These are phyloP conservation scores for Cotesia vestalis DNA, from an alignment of 1,140 invertebrate genomes.

Conservation along the genomic window DNA sequence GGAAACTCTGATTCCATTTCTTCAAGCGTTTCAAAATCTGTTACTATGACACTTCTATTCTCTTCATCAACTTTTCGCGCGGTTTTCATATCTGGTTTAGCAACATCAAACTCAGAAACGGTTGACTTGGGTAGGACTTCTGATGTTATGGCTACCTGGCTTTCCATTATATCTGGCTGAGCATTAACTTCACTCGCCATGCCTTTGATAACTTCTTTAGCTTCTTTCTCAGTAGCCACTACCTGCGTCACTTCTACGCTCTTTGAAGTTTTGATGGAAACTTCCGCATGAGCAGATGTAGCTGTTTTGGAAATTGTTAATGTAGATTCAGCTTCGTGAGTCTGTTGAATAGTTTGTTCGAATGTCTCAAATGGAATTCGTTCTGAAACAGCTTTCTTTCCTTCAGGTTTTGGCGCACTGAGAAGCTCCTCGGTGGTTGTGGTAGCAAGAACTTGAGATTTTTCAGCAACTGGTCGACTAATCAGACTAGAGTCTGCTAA, in stretches of 20 bases:
- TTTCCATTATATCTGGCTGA: constrained; percentile 55
- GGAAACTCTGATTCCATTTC: constrained; percentile 64
- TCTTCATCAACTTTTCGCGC: constrained; percentile 58
- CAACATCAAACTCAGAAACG: constrained; percentile 53
- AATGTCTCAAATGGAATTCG: constrained; percentile 57
- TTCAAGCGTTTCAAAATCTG: constrained; percentile 62
- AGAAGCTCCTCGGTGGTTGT: constrained; percentile 45
- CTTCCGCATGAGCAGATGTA: constrained; percentile 45
- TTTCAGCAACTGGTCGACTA: constrained; percentile 49
- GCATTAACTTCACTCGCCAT: constrained; percentile 59
- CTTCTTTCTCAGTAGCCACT: constrained; percentile 55
- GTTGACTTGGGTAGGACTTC: constrained; percentile 57
- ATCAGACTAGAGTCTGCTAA: constrained; percentile 48
- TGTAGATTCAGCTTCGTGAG: constrained; percentile 54
- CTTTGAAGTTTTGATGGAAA: constrained; percentile 50
- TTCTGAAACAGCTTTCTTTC: constrained; percentile 43
- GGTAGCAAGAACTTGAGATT: constrained; percentile 51
- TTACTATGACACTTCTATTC: constrained; percentile 66
- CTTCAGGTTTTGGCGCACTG: constrained; percentile 39
- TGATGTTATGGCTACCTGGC: constrained; percentile 56
- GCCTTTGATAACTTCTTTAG: constrained; percentile 57
- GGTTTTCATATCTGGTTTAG: constrained; percentile 49
- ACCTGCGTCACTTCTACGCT: constrained; percentile 56
- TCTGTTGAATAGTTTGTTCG: constrained; percentile 47
- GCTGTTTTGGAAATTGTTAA: constrained; percentile 43